Evolutionary conservation across 1,140 invertebrate species (phyloP).

Genomic region (Patella vulgata): DNA sequence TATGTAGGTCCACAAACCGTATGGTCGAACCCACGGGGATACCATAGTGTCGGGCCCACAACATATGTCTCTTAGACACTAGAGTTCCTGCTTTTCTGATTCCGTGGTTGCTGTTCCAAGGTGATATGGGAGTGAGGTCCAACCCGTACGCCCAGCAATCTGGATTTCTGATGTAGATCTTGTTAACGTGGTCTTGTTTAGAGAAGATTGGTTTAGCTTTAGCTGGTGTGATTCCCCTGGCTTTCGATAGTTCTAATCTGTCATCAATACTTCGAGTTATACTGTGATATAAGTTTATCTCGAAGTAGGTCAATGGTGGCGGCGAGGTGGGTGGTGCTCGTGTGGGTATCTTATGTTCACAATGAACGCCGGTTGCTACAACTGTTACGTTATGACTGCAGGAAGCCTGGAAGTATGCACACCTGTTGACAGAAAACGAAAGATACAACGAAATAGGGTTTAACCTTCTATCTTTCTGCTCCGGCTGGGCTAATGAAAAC

Average conservation of each 20-base stretch:
- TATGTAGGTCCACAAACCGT: constrained; percentile 41
- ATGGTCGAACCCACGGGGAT: constrained; percentile 39
- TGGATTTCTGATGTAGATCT: constrained; percentile 35
- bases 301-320: constrained; percentile 10
- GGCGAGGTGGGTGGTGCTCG: constrained; percentile 6
- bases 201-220: constrained; percentile 40
- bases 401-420: too few relatives aligned
- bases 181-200: constrained; percentile 43
- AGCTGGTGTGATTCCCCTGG: constrained; percentile 6
- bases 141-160: constrained; percentile 46
- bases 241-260: constrained; percentile 4
- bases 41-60: constrained; percentile 49
- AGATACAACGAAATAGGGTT: too few relatives aligned
- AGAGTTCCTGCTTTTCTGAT: constrained; percentile 42
- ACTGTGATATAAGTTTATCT: constrained; percentile 15
- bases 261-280: constrained; percentile 26
- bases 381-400: too few relatives aligned
- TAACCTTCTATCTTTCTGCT: too few relatives aligned
- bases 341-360: too few relatives aligned
- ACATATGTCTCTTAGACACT: constrained; percentile 42
- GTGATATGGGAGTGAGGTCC: constrained; percentile 48
- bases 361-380: too few relatives aligned
- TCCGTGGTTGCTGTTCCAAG: constrained; percentile 45
- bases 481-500: too few relatives aligned
- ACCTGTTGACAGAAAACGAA: too few relatives aligned